Evolutionary conservation across 2,888 invertebrate genomes (phyloP), one percentile per base, ranked within the genome.

Genomic region (Pristionchus entomophagus): DNA sequence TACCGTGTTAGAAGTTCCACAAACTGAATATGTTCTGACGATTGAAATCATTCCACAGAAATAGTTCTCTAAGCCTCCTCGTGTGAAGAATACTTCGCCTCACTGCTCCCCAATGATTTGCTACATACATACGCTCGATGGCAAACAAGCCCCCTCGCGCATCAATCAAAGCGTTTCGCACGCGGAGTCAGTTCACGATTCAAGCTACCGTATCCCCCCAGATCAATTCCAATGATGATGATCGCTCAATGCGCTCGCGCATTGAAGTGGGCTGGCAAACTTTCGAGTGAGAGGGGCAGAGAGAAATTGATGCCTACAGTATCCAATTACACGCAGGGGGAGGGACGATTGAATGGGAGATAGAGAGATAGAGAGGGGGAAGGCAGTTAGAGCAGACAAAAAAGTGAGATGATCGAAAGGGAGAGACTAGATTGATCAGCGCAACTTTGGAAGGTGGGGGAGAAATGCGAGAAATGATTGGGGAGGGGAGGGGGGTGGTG

Each of bases 281-380:
- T 53, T 51, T 80, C 77, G 78, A 80, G 78, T 49, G 78, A 80
- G 32, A 29, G 45, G 14, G 77, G 12, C n/a, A n/a, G 73, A 38
- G 77, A 45, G 78, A 80, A 80, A 51, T 80, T 51, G 78, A 80
- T 80, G 53, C 78, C 85, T 85, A 78, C 82, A 35, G 85, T 87
- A 87, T 87, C 87, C 86, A 78, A 86, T 87, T 86, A 86, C 87
- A 87, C 86, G 85, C 83, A 86, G 85, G 65, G 87, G 82, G 87
- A 83, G 65, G 87, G 82, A 85, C 56, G 81, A 82, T 51, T 62
- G 78, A 87, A 62, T 69, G 73, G 65, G 59, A 32, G n/a, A n/a
- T n/a, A n/a, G n/a, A n/a, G n/a, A n/a, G n/a, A n/a, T n/a, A 80
- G 73, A 53, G 80, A 80, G 51, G 77, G 65, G 45, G 41, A 49